Conservation (phyloP, 2,888 invertebrate species). For the Venusia cambrica region DNA sequence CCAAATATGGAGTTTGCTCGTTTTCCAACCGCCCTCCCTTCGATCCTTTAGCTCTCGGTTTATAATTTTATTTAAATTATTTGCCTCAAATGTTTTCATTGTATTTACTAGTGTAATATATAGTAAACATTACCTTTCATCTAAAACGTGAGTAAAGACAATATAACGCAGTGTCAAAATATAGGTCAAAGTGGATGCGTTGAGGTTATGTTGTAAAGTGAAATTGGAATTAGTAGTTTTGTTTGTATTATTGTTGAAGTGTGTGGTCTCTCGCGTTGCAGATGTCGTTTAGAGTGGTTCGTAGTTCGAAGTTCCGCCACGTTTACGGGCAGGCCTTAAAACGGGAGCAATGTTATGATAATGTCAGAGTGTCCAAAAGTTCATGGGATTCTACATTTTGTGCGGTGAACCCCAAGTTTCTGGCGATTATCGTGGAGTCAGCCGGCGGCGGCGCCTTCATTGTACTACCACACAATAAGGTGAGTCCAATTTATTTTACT, state of each 20-base stretch:
- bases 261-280: slow-evolving; percentile 73
- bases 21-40: slow-evolving; percentile 82
- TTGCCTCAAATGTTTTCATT: slow-evolving; percentile 76
- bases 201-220: slow-evolving; percentile 75
- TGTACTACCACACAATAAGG: slow-evolving; percentile 96
- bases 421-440: slow-evolving; percentile 98
- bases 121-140: slow-evolving; percentile 57
- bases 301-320: slow-evolving; percentile 99
- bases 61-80: slow-evolving; percentile 63
- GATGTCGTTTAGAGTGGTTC: slow-evolving; percentile 98
- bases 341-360: slow-evolving; percentile 98
- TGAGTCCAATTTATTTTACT: slow-evolving; percentile 59
- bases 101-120: slow-evolving; percentile 66
- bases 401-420: slow-evolving; percentile 98
- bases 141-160: slow-evolving; percentile 69
- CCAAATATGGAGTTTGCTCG: slow-evolving; percentile 86
- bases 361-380: slow-evolving; percentile 97
- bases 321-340: slow-evolving; percentile 94
- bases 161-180: slow-evolving; percentile 66
- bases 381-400: slow-evolving; percentile 99
- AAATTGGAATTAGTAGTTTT: slow-evolving; percentile 56
- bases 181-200: slow-evolving; percentile 68
- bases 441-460: slow-evolving; percentile 98
- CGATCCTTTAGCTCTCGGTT: slow-evolving; percentile 78
- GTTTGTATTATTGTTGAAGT: slow-evolving; percentile 61